These are phyloP conservation scores for Eupithecia subfuscata DNA, from an alignment of 2,888 invertebrate species.

Conservation along the genomic window DNA sequence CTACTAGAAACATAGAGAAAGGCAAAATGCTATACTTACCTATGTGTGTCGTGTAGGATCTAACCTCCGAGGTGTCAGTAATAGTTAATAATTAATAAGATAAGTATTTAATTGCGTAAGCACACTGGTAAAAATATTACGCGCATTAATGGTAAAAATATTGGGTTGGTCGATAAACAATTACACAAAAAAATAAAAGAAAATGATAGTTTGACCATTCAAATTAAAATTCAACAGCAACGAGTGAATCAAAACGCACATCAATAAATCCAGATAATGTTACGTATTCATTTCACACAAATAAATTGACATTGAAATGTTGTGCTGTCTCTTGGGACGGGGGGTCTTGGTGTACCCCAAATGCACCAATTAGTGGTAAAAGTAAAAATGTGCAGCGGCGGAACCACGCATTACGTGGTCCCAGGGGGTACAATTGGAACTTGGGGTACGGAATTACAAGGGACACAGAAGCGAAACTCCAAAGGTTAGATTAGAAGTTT, in stretches of 20 bases:
- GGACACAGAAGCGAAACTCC: slow-evolving; percentile 26
- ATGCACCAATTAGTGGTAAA: slow-evolving; percentile 82
- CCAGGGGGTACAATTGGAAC: slow-evolving; percentile 47
- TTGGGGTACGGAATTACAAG: slow-evolving; percentile 53
- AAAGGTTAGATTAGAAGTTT: not conserved
- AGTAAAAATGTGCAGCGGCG: slow-evolving; percentile 81
- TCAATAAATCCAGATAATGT: slow-evolving; percentile 47
- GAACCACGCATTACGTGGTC: slow-evolving; percentile 74
- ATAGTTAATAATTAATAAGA: too few species aligned
- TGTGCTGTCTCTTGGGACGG: slow-evolving; percentile 66
- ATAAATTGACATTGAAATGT: slow-evolving; percentile 79
- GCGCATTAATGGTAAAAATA: too few species aligned
- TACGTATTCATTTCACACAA: slow-evolving; percentile 62
- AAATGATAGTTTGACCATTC: too few species aligned
- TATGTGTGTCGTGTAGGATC: too few species aligned
- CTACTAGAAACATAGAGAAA: not conserved
- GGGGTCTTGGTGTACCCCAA: slow-evolving; percentile 72
- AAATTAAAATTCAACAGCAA: slow-evolving; percentile 10
- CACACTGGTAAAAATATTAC: too few species aligned
- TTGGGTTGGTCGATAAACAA: too few species aligned
- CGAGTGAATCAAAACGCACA: slow-evolving; percentile 24
- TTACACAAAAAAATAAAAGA: too few species aligned
- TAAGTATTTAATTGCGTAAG: too few species aligned
- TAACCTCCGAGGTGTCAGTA: too few species aligned
- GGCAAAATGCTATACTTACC: too few species aligned